Evolutionary conservation across 2,113 vertebrate species (phyloP).

Genomic region (Dunckerocampus dactyliophorus): DNA sequence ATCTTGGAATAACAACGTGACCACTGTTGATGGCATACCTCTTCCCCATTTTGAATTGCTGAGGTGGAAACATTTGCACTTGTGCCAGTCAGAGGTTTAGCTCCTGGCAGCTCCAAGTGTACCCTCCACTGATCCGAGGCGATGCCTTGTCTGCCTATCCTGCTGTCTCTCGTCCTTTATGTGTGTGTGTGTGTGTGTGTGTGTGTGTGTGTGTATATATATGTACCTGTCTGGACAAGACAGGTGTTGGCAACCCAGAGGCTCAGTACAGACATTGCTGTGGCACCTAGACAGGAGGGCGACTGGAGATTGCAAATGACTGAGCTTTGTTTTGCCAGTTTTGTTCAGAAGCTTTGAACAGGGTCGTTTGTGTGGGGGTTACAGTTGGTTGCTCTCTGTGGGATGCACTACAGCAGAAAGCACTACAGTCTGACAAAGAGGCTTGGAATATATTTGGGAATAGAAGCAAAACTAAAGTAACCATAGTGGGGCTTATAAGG

Average conservation of each 20-base stretch:
- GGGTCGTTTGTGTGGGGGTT: conserved; percentile 42
- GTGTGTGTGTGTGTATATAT: no score
- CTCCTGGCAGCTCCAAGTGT: conserved; percentile 44
- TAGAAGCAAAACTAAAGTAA: conserved; percentile 37
- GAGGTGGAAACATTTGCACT: conserved; percentile 55
- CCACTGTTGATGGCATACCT: conserved; percentile 45
- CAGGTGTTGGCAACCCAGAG: conserved; percentile 52
- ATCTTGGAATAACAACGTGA: conserved; percentile 39
- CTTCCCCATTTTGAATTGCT: conserved; percentile 49
- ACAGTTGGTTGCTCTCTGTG: conserved; percentile 42
- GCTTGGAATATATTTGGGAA: conserved; percentile 32
- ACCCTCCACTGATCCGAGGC: conserved; percentile 56
- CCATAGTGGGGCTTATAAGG: conserved; percentile 35
- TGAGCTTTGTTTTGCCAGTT: conserved; percentile 51
- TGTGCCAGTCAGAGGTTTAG: conserved; percentile 48
- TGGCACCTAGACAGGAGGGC: conserved; percentile 40
- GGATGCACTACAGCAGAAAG: conserved; percentile 20
- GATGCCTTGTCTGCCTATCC: conserved; percentile 38
- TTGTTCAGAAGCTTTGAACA: conserved; percentile 36
- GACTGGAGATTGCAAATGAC: conserved; percentile 43
- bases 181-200: conserved; percentile 4
- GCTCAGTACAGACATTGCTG: conserved; percentile 47
- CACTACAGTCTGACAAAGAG: conserved; percentile 25
- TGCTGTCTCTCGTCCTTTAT: conserved; percentile 52
- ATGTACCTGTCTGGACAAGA: conserved; percentile 40